Percentiles rank a stretch among this genome's conserved stretches.
Conservation (phyloP, 2,797 vertebrate genomes). For the Xenentodon cancila region DNA sequence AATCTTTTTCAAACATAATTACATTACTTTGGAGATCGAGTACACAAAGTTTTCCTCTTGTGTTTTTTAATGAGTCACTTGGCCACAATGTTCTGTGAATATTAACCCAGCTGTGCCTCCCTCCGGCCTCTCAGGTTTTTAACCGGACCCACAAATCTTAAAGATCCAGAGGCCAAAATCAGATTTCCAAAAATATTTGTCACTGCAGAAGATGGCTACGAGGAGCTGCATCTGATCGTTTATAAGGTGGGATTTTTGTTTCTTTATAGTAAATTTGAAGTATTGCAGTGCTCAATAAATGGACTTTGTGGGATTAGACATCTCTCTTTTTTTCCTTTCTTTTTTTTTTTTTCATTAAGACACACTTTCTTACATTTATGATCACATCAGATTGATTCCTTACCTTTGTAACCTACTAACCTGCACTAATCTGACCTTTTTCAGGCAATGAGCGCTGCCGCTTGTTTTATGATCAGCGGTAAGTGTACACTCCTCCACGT, state of each 20-base stretch:
- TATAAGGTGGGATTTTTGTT: conserved; percentile 88
- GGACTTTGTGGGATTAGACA: conserved; percentile 55
- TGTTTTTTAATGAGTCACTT: too few species aligned
- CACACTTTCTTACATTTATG: conserved; percentile 5
- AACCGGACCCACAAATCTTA: conserved; percentile 94
- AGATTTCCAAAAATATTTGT: conserved; percentile 98
- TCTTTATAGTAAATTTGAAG: conserved; percentile 29
- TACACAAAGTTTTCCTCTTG: too few species aligned
- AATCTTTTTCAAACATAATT: too few species aligned
- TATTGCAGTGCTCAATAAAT: conserved; percentile 33
- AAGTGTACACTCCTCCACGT: conserved; percentile 25
- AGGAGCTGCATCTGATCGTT: conserved; percentile 97
- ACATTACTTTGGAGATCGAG: too few species aligned
- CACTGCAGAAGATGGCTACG: conserved; percentile 87
- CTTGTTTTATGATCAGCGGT: conserved; percentile 98
- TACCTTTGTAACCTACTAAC: conserved; percentile 44
- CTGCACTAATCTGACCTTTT: conserved; percentile 43
- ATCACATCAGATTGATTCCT: conserved; percentile 47
- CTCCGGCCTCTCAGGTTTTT: conserved; percentile 86
- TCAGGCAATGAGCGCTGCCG: conserved; percentile 98
- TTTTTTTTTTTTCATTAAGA: neutral
- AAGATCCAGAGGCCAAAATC: conserved; percentile 95
- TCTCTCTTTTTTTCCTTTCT: conserved; percentile 30
- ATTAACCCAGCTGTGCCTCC: too few species aligned
- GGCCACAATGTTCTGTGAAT: too few species aligned